Evolutionary conservation across 1,140 invertebrate genomes (phyloP), one percentile per base, ranked within the genome.

Genomic region (Pemphigus obesinymphae): DNA sequence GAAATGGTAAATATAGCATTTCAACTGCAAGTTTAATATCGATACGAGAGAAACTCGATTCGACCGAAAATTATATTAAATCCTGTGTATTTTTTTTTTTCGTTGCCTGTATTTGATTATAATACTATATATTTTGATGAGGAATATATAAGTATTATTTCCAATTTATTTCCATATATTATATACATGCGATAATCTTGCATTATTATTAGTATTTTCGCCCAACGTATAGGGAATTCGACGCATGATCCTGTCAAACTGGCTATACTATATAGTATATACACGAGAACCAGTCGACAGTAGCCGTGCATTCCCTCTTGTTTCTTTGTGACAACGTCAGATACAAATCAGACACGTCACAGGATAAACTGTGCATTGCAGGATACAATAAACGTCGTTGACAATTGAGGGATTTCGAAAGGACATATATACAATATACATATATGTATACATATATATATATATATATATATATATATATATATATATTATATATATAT

Each of bases 301-400:
- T 76, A 76, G 66, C 50, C 23, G 29, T 6, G 48, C 31, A 15
- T 55, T 53, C 73, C 50, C 31, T 76, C 31, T 40, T 8, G 73
- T 37, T 76, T 76, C 73, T 55, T 76, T 76, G 73, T 76, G 31
- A 76, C 73, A 26, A 76, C 31, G 50, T 76, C 48, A 37, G 73
- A 76, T 76, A 58, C 50, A 40, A 55, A 76, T 76, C 73, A 58
- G 34, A 76, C 29, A 58, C 73, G 73, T 76, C 73, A 34, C 73
- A n/a, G 50, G 50, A 76, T 53, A 58, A 76, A 76, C 31, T 76
- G n/a, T n/a, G n/a, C n/a, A n/a, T n/a, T n/a, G 34, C 15, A 8
- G 29, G 20, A 17, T 55, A 76, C 70, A 75, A 75, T 76, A 10
- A 10, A 48, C 63, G n/a, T 8, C 50, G 34, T 53, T 76, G 31